Conservation (phyloP, 2,797 vertebrate genomes). For the Acomys russatus region DNA sequence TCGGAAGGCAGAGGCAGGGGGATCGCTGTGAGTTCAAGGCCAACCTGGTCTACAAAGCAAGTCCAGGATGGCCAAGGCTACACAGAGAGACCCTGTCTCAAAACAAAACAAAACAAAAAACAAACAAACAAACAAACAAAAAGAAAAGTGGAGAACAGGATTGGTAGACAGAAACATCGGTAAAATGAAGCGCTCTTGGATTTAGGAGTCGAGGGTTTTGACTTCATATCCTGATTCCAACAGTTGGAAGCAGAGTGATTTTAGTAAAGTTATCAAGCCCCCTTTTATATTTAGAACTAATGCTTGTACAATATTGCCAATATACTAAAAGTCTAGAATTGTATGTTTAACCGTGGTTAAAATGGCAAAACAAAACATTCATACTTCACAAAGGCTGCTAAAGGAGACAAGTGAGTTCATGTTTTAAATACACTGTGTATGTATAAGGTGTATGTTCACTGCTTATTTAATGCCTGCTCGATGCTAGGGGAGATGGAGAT, state of each 20-base stretch:
- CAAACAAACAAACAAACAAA: no score
- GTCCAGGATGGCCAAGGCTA: no score
- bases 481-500: constrained; percentile 62
- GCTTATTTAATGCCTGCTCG: constrained; percentile 56
- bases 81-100: no score
- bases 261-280: constrained; percentile 58
- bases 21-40: no score
- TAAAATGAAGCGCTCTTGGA: constrained; percentile 27
- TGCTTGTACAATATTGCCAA: constrained; percentile 52
- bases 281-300: constrained; percentile 51
- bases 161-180: not conserved
- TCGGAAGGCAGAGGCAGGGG: no score
- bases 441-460: constrained; percentile 50
- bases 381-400: constrained; percentile 46
- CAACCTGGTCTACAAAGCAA: no score
- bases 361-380: constrained; percentile 27
- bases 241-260: constrained; percentile 56
- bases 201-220: constrained; percentile 30
- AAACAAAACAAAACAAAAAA: no score
- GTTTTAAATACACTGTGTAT: constrained; percentile 32
- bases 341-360: constrained; percentile 55
- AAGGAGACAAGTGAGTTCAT: constrained; percentile 52
- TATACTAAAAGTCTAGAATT: constrained; percentile 26
- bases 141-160: not conserved
- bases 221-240: constrained; percentile 34